Conservation (phyloP, 2,113 vertebrate genomes). For the Vulpes lagopus region DNA sequence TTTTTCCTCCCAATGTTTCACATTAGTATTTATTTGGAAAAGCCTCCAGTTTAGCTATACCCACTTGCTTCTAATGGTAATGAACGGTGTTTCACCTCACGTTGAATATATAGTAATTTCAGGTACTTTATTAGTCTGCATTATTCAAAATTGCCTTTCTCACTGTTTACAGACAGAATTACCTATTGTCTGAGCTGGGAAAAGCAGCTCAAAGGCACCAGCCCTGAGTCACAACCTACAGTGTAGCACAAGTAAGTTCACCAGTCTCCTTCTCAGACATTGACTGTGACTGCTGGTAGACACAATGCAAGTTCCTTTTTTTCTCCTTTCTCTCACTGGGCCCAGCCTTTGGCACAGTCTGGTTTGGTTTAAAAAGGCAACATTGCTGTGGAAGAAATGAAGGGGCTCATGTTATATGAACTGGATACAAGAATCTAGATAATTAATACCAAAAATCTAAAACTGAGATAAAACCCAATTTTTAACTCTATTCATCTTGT, state of each 20-base stretch:
- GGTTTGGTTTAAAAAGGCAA: constrained; percentile 38
- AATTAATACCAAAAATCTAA: constrained; percentile 19
- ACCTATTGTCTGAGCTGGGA: neutral
- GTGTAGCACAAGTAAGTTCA: neutral
- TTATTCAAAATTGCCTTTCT: constrained; percentile 52
- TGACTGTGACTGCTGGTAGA: neutral
- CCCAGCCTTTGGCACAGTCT: neutral
- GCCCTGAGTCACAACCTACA: neutral
- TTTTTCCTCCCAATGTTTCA: constrained; percentile 51
- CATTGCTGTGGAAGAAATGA: neutral
- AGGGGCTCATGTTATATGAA: neutral
- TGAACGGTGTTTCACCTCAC: constrained; percentile 10
- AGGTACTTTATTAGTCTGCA: constrained; percentile 29
- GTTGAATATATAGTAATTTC: constrained; percentile 56
- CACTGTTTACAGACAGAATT: constrained; percentile 42
- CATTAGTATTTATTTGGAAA: constrained; percentile 61
- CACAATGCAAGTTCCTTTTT: neutral
- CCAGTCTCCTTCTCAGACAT: neutral
- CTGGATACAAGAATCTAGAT: neutral
- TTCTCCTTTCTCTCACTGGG: neutral
- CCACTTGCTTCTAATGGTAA: constrained; percentile 6
- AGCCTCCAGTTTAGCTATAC: neutral
- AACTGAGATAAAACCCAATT: neutral
- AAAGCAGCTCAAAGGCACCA: neutral
- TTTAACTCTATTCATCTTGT: neutral